Conservation (phyloP, 2,888 invertebrate genomes). For the Amorpha juglandis region DNA sequence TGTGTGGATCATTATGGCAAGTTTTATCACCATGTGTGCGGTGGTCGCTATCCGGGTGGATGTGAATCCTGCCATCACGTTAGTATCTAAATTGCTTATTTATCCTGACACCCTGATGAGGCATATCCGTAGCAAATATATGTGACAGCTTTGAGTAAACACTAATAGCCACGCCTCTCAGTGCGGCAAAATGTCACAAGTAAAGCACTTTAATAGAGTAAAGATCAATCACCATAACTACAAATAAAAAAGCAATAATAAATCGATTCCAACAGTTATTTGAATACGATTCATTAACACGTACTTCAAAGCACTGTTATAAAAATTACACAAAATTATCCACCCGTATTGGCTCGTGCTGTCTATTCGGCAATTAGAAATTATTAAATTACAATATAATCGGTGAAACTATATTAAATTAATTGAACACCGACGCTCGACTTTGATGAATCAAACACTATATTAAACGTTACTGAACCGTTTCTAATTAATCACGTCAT, state of each 20-base stretch:
- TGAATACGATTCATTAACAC: not conserved
- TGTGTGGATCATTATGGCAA: no score
- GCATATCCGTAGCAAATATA: no score
- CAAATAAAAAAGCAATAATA: not conserved
- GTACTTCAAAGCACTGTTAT: not conserved
- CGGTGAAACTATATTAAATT: constrained; percentile 30
- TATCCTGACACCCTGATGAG: no score
- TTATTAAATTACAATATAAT: constrained; percentile 22
- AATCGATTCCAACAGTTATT: not conserved
- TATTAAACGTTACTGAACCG: constrained; percentile 5
- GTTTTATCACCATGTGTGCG: no score
- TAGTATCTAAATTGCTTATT: no score
- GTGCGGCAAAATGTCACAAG: no score
- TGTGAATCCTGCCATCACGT: no score
- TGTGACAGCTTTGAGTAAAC: no score
- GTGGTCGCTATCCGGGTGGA: no score
- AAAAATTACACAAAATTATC: constrained; percentile 19
- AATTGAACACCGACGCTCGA: constrained; percentile 35
- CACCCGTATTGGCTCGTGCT: constrained; percentile 18
- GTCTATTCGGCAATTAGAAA: constrained; percentile 9
- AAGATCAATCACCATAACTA: not conserved
- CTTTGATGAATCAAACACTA: constrained; percentile 38
- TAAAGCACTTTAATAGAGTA: not conserved
- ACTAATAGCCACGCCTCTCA: no score
- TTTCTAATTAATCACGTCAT: constrained; percentile 20